Evolutionary conservation across 1,140 invertebrate species (phyloP), one percentile per base, ranked within the genome.

Genomic region (Eueides isabella): DNA sequence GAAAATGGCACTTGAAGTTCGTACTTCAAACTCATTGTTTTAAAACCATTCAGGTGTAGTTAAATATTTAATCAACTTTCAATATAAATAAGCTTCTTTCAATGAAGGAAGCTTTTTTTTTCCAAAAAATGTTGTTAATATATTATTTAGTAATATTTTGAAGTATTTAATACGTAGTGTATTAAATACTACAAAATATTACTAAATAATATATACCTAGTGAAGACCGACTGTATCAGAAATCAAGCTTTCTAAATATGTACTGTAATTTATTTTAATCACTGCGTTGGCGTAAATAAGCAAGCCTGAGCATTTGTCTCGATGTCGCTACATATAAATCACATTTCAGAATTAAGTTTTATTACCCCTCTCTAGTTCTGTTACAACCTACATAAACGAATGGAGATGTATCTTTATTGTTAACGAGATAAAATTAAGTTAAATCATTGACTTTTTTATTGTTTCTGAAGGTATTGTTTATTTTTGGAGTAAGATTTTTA

Each of bases 181-280:
- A n/a, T n/a, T n/a, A n/a, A n/a, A n/a, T n/a, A n/a, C n/a, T n/a
- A n/a, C n/a, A n/a, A n/a, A n/a, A n/a, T n/a, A n/a, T n/a, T 38
- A 16, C 2, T 16, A 38, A 38, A 16, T 14, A 16, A 16, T 38
- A 4, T 16, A 38, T n/a, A n/a, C n/a, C n/a, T n/a, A n/a, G 12
- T 38, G 14, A 38, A 16, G 12, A 16, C 35, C 35, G 14, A 38
- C 16, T 16, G 14, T n/a, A 44, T 44, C 33, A 35, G 28, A 64
- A 48, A 67, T 71, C 73, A 65, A 33, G 61, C 64, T 75, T 67
- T 71, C 62, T 62, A 62, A 71, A 74, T 44, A n/a, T n/a, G n/a
- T n/a, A 41, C 72, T 71, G 48, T 73, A 73, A 76, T 75, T 78
- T 73, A 78, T 78, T 71, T 70, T 73, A 78, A 75, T 75, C 74